A percentile compares a stretch with the other conserved stretches of the same genome.
Evolutionary conservation across 2,797 vertebrate genomes (phyloP).

Genomic region (Coluber constrictor): DNA sequence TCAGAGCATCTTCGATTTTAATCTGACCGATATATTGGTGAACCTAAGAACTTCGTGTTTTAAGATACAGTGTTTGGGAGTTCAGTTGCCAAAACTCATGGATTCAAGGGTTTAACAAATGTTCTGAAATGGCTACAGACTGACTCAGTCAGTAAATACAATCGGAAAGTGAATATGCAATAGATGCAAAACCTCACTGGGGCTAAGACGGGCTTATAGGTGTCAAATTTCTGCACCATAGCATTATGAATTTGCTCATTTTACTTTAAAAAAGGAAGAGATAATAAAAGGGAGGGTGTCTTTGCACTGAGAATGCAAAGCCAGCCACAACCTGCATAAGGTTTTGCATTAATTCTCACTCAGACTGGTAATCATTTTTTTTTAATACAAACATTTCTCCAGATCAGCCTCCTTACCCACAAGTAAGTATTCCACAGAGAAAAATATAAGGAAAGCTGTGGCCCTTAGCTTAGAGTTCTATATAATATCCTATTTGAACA

Average conservation of each 20-base stretch:
- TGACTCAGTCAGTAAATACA: conserved; percentile 28
- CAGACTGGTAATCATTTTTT: conserved; percentile 33
- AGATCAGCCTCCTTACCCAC: conserved; percentile 30
- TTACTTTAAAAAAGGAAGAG: conserved; percentile 7
- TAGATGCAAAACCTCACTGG: conserved; percentile 2
- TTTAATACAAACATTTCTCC: conserved; percentile 33
- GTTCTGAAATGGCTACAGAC: conserved; percentile 26
- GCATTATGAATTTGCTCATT: conserved; percentile 33
- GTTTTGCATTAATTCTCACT: conserved; percentile 37
- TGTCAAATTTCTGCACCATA: conserved; percentile 15
- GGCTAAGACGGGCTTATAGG: conserved; percentile 24
- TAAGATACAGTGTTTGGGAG: conserved; percentile 40
- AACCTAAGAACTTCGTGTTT: conserved; percentile 43
- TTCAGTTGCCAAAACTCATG: conserved; percentile 40
- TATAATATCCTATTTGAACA: conserved; percentile 44
- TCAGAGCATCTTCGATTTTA: conserved; percentile 35
- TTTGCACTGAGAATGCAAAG: conserved; percentile 37
- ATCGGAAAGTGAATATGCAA: background rate
- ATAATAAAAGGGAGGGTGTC: background rate
- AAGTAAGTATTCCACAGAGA: conserved; percentile 28
- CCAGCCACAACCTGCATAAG: conserved; percentile 27
- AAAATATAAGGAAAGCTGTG: conserved; percentile 32
- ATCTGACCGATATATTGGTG: conserved; percentile 27
- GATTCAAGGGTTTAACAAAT: conserved; percentile 18
- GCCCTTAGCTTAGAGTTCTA: conserved; percentile 37